Conservation (phyloP, 2,113 vertebrate species). For the Bucco capensis region DNA sequence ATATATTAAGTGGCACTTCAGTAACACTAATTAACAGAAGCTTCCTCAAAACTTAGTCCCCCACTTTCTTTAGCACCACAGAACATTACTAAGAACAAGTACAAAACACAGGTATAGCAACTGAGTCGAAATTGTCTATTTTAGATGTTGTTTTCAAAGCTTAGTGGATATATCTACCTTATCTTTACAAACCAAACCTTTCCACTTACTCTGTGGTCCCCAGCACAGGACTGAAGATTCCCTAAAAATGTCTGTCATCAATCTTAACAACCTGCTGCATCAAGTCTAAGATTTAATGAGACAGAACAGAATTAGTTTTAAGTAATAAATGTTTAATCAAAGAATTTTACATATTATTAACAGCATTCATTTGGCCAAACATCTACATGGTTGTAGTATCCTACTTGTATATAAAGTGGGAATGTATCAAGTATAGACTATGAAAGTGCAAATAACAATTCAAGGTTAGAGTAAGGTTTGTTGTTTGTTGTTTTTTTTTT, state of each 20-base stretch:
- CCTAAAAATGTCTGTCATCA: not conserved
- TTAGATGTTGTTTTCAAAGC: not conserved
- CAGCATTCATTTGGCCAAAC: slow-evolving; percentile 94
- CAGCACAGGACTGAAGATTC: not conserved
- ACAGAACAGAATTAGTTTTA: slow-evolving; percentile 74
- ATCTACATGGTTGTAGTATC: slow-evolving; percentile 86
- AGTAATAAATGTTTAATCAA: slow-evolving; percentile 88
- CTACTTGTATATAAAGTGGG: slow-evolving; percentile 92
- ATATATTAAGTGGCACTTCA: not conserved
- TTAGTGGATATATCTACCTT: not conserved
- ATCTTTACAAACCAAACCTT: not conserved
- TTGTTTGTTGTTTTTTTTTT: slow-evolving; percentile 24
- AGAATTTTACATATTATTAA: slow-evolving; percentile 85
- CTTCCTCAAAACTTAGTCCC: not conserved
- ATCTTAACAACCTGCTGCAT: slow-evolving; percentile 19
- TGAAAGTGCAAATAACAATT: slow-evolving; percentile 99
- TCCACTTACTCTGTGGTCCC: not conserved
- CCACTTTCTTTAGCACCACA: not conserved
- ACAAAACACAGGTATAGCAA: not conserved
- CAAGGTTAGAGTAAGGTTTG: slow-evolving; percentile 88
- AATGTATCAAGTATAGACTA: slow-evolving; percentile 99
- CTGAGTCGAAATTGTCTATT: not conserved
- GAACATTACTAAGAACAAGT: not conserved
- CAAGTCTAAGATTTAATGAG: slow-evolving; percentile 57
- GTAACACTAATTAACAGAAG: not conserved